These are phyloP conservation scores for Tetragnatha versicolor DNA, from an alignment of 1,140 invertebrate species.

Conservation along the genomic window DNA sequence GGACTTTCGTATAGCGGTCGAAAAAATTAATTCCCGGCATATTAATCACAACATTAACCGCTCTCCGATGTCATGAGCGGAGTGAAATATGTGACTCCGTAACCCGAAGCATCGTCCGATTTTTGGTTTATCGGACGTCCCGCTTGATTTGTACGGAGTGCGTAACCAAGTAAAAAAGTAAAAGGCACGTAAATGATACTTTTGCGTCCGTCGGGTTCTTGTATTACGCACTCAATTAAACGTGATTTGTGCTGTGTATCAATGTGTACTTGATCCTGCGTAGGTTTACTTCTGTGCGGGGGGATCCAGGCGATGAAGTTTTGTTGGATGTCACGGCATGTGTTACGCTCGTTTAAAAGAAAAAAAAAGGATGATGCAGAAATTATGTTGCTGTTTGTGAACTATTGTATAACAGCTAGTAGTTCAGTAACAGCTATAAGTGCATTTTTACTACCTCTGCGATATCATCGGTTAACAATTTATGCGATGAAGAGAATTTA, in stretches of 20 bases:
- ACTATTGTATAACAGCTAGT: no score
- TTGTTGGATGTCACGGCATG: no score
- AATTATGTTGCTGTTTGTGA: no score
- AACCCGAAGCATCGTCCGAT: neutral
- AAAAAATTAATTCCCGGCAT: slow-evolving; percentile 27
- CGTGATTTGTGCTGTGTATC: slow-evolving; percentile 16
- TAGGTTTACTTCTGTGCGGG: no score
- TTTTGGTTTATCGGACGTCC: slow-evolving; percentile 31
- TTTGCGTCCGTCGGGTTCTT: neutral
- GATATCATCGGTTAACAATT: no score
- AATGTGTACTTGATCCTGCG: no score
- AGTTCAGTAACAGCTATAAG: no score
- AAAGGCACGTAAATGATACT: slow-evolving; percentile 1
- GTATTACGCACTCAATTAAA: neutral
- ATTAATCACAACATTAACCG: slow-evolving; percentile 31
- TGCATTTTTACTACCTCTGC: no score
- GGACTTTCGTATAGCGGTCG: neutral
- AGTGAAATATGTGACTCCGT: slow-evolving; percentile 32
- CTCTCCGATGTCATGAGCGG: neutral
- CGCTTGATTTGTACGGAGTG: slow-evolving; percentile 27
- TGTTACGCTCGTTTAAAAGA: no score
- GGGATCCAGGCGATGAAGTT: no score
- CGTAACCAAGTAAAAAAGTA: slow-evolving; percentile 6
- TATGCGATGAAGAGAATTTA: no score
- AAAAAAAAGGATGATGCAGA: no score